These are phyloP conservation scores for Leuctra nigra DNA, from an alignment of 2,888 invertebrate genomes.

Conservation along the genomic window DNA sequence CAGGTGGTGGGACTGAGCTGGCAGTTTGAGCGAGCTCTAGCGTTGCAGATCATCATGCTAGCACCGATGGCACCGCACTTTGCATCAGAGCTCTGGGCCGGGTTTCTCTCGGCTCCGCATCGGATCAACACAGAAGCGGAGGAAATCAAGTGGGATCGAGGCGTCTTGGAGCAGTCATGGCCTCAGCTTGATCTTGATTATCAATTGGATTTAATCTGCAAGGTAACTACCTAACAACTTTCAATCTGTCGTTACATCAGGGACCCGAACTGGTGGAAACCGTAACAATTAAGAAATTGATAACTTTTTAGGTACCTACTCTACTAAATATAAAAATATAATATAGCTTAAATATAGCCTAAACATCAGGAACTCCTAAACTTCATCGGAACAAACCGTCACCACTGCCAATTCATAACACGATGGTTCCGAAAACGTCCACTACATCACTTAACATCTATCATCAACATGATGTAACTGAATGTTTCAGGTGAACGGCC, in stretches of 20 bases:
- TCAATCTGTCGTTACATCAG: too few species aligned
- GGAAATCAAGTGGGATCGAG: constrained; percentile 58
- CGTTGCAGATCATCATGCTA: constrained; percentile 72
- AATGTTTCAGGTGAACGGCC: constrained; percentile 45
- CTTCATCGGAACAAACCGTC: too few species aligned
- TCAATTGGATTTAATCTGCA: constrained; percentile 49
- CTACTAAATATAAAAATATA: too few species aligned
- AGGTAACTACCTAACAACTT: too few species aligned
- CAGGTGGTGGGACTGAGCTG: constrained; percentile 54
- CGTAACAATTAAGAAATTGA: too few species aligned
- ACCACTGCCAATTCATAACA: too few species aligned
- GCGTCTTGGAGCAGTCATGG: constrained; percentile 71
- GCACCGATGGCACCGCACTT: constrained; percentile 89
- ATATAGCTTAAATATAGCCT: too few species aligned
- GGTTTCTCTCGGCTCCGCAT: constrained; percentile 58
- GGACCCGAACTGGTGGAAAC: too few species aligned
- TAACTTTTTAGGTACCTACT: too few species aligned
- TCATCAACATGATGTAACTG: constrained; percentile 17
- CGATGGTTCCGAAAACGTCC: too few species aligned
- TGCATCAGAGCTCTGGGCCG: constrained; percentile 85
- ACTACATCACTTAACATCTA: too few species aligned
- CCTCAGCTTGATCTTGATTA: constrained; percentile 65
- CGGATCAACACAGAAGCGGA: constrained; percentile 43
- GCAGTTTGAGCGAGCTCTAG: constrained; percentile 73
- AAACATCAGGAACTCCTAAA: too few species aligned